A percentile compares a stretch with the other conserved stretches of the same genome.
These are phyloP conservation scores for Syngnathus scovelli DNA, from an alignment of 2,113 vertebrate genomes.

Conservation along the genomic window DNA sequence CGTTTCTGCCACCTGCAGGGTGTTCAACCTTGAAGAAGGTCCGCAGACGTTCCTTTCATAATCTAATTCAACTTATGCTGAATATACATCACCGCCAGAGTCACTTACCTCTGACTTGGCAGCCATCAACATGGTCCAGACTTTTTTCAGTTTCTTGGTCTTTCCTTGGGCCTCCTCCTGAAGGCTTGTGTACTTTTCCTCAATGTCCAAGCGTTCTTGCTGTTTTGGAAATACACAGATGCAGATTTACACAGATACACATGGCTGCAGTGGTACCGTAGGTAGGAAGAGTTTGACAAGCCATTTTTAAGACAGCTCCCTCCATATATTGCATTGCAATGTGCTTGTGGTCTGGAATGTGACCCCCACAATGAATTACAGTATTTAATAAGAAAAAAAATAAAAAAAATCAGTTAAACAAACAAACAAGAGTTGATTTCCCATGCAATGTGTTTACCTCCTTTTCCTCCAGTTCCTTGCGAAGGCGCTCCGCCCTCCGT, in stretches of 20 bases:
- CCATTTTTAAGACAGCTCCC: too few relatives aligned
- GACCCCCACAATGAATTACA: too few relatives aligned
- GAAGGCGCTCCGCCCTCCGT: slow-evolving; percentile 87
- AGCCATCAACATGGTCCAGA: slow-evolving; percentile 99
- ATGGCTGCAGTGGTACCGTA: neutral
- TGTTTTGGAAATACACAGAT: slow-evolving; percentile 40
- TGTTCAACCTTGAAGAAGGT: neutral
- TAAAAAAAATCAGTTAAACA: too few relatives aligned
- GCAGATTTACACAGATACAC: too few relatives aligned
- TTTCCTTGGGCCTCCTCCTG: slow-evolving; percentile 98
- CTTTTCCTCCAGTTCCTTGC: slow-evolving; percentile 94
- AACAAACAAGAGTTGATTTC: too few relatives aligned
- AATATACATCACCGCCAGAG: neutral
- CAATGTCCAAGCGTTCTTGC: slow-evolving; percentile 98
- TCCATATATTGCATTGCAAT: too few relatives aligned
- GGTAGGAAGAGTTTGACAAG: neutral
- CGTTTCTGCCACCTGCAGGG: neutral
- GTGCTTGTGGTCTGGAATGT: too few relatives aligned
- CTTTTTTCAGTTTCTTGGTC: slow-evolving; percentile 98
- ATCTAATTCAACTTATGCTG: neutral
- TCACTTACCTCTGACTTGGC: slow-evolving; percentile 89
- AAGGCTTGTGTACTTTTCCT: slow-evolving; percentile 97
- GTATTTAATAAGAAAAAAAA: too few relatives aligned
- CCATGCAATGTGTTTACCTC: slow-evolving; percentile 69
- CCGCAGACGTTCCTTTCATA: neutral